Evolutionary conservation across 2,888 invertebrate genomes (phyloP), one percentile per base, ranked within the genome.

Genomic region (Shargacucullia verbasci): DNA sequence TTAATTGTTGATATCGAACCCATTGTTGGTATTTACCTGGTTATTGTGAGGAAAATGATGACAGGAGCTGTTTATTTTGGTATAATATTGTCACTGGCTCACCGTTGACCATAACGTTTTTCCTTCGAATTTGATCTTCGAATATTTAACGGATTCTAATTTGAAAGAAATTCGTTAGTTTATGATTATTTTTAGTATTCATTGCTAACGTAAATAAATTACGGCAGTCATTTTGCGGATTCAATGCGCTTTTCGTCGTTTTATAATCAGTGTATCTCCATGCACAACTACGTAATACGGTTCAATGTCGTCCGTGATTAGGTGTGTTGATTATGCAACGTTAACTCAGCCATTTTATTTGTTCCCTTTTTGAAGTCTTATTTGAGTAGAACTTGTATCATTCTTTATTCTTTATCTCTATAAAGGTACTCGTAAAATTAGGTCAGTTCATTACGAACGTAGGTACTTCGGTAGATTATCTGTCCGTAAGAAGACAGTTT

Each of bases 41-140:
- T 58, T 72, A 69, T 40, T 25, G 34, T 13, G 7, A 20, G 34
- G 45, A 43, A 56, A 60, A 49, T 54, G 7, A 27, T 57, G 59
- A 56, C 60, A 56, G 20, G 13, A 61, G 48, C 37, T 59, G 58
- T 71, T 62, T 57, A 60, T 59, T 66, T 70, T 65, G 47, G 59
- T 41, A 44, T 34, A 54, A 44, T 47, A 39, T 43, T 47, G 46
- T 43, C 48, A 54, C 74, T 81, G 83, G 84, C 85, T 85, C 74
- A 73, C 83, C 85, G 86, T 88, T 87, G 78, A 70, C 65, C 73
- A 80, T 88, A 92, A 91, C 92, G 92, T 90, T 87, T 92, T 89
- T 87, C 77, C 90, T 93, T 93, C 91, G 89, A 92, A 91, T 91
- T 91, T 79, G 86, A 89, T 90, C 92, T 91, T 93, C 86, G 89